Evolutionary conservation across 2,888 invertebrate genomes (phyloP).

Genomic region (Plebejus argus): DNA sequence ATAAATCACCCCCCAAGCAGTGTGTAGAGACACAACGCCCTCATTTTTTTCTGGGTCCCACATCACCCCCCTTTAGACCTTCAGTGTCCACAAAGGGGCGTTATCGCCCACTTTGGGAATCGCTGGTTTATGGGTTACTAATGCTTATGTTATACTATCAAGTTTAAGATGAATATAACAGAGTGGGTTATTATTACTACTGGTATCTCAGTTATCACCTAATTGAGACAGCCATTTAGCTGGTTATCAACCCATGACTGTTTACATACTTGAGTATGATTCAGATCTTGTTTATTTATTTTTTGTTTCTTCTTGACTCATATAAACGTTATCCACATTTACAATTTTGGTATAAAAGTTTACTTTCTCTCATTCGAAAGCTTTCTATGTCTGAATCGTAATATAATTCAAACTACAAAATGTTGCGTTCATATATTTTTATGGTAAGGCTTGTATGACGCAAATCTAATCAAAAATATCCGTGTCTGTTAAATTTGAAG

Average conservation of each 20-base stretch:
- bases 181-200: background rate
- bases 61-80: no score
- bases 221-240: background rate
- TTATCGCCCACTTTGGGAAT: no score
- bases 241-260: background rate
- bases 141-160: no score
- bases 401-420: background rate
- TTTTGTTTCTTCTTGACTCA: background rate
- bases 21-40: no score
- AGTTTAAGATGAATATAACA: background rate
- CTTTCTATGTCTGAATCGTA: background rate
- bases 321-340: background rate
- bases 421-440: background rate
- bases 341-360: background rate
- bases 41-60: no score
- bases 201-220: background rate
- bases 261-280: background rate
- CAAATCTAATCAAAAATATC: background rate
- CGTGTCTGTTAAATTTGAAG: background rate
- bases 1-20: no score
- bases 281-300: background rate
- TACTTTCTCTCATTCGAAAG: background rate
- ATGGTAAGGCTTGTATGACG: background rate
- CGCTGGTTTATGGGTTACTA: no score
- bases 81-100: no score